phyloP scores from a whole-genome alignment of 2,113 vertebrate species.

The Machaerirhynchus nigripectus region DNA sequence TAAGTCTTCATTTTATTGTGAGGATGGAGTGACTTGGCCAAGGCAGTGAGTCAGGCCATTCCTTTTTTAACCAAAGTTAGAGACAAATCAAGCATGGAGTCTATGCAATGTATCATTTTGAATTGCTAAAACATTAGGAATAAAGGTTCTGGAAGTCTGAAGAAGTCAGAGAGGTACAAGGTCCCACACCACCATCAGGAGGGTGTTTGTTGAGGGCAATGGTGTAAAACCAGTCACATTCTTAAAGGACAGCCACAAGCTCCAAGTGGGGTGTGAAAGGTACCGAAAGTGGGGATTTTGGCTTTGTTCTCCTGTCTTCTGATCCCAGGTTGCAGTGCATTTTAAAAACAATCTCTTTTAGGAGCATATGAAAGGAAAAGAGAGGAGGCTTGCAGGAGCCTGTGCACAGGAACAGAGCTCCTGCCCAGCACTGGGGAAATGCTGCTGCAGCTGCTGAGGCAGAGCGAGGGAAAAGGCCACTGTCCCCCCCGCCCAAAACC shows the following conservation, averaged over 20 bases:
- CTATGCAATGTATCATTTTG: not conserved
- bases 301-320: not conserved
- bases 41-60: not conserved
- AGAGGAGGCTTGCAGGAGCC: not conserved
- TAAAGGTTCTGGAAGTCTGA: not conserved
- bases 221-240: not conserved
- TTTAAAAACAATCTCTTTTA: not conserved
- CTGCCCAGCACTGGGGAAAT: not conserved
- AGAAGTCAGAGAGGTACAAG: not conserved
- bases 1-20: not conserved
- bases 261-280: not conserved
- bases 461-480: not conserved
- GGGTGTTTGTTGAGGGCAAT: not conserved
- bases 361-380: not conserved
- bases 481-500: not conserved
- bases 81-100: not conserved
- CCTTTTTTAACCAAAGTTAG: not conserved
- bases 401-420: not conserved
- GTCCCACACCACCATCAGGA: not conserved
- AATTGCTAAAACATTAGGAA: not conserved
- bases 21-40: not conserved
- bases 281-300: not conserved
- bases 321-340: not conserved
- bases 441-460: not conserved
- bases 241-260: not conserved